Percentiles rank a stretch among this genome's conserved stretches.
Evolutionary conservation across 2,113 vertebrate species (phyloP).

Genomic region (Dasyprocta punctata): DNA sequence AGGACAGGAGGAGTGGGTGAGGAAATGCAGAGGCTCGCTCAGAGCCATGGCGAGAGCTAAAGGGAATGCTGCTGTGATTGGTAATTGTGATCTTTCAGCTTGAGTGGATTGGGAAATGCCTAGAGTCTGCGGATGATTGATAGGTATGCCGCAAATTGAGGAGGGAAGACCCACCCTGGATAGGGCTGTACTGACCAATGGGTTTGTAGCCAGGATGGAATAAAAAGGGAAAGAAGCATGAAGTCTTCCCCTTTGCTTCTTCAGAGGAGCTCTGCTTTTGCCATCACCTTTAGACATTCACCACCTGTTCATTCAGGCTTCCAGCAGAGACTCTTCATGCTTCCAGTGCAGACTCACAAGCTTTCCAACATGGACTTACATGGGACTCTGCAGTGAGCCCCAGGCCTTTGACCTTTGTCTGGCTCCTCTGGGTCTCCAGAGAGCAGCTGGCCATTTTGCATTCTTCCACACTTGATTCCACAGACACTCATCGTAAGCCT

Average conservation of each 20-base stretch:
- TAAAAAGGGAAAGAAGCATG: background rate
- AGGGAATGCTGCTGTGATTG: too few species aligned
- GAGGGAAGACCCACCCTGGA: too few species aligned
- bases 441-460: background rate
- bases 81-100: too few species aligned
- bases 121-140: too few species aligned
- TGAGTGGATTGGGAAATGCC: too few species aligned
- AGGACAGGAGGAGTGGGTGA: too few species aligned
- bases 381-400: background rate
- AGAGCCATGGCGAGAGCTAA: too few species aligned
- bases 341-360: background rate
- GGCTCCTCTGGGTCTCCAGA: background rate
- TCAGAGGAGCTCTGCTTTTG: background rate
- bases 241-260: background rate
- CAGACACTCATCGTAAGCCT: background rate
- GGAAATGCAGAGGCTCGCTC: too few species aligned
- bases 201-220: background rate
- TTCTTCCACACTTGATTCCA: background rate
- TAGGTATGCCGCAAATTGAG: too few species aligned
- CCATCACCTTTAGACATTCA: background rate
- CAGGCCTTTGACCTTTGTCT: background rate
- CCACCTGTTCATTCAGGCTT: background rate
- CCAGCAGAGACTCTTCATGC: background rate
- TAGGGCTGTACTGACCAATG: too few species aligned
- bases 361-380: background rate